These are phyloP conservation scores for Monopis laevigella DNA, from an alignment of 2,888 invertebrate species.

Conservation along the genomic window DNA sequence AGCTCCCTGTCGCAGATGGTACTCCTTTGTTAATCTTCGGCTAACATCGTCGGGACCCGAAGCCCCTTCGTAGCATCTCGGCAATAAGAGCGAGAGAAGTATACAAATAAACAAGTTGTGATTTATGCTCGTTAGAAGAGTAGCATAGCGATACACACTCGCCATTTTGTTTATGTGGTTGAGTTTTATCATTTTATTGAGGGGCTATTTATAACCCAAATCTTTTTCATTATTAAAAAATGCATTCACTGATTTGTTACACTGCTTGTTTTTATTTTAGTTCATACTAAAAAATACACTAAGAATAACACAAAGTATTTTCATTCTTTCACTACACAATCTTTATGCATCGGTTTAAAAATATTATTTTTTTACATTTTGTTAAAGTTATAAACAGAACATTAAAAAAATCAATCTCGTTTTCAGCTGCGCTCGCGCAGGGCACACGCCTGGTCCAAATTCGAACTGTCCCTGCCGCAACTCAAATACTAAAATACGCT, in stretches of 20 bases:
- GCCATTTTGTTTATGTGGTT: slow-evolving; percentile 57
- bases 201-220: not conserved
- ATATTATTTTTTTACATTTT: no score
- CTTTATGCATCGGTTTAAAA: no score
- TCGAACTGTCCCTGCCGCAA: slow-evolving; percentile 60
- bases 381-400: no score
- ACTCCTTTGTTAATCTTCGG: slow-evolving; percentile 65
- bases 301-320: not conserved
- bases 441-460: slow-evolving; percentile 51
- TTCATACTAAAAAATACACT: not conserved
- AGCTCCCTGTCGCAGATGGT: slow-evolving; percentile 73
- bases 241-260: no score
- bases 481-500: slow-evolving; percentile 58
- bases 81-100: slow-evolving; percentile 50
- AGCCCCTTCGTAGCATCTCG: slow-evolving; percentile 47
- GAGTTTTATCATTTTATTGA: slow-evolving; percentile 19
- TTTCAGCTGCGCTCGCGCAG: slow-evolving; percentile 21
- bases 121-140: slow-evolving; percentile 41
- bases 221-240: slow-evolving; percentile 1
- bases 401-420: slow-evolving; percentile 18
- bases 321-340: no score
- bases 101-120: slow-evolving; percentile 61
- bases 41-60: slow-evolving; percentile 42
- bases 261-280: not conserved
- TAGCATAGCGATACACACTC: slow-evolving; percentile 46